These are phyloP conservation scores for Sebastes vulpes DNA, from an alignment of 2,797 vertebrate genomes.

Conservation along the genomic window DNA sequence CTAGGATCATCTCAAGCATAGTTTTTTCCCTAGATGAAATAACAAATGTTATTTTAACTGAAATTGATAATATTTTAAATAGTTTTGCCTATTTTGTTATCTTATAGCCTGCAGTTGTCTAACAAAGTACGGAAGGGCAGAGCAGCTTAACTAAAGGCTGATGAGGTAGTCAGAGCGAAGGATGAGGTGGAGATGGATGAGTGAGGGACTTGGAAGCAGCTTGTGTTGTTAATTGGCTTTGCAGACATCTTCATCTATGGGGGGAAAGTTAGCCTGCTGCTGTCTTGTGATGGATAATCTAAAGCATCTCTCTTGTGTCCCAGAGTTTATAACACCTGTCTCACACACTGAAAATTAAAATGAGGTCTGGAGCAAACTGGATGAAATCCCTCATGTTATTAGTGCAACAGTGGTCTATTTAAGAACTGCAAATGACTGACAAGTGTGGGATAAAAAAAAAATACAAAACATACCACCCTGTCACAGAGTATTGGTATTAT, in stretches of 20 bases:
- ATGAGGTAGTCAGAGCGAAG: neutral
- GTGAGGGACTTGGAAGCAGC: constrained; percentile 58
- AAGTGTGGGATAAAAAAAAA: neutral
- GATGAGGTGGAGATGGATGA: constrained; percentile 48
- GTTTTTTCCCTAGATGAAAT: accelerated
- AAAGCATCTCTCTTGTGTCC: neutral
- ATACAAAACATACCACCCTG: neutral
- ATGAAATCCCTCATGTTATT: neutral
- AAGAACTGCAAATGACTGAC: neutral
- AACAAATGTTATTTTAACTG: too few species aligned
- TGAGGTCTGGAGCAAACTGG: neutral
- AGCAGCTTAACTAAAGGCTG: constrained; percentile 19
- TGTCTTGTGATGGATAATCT: constrained; percentile 35
- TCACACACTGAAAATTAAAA: constrained; percentile 15
- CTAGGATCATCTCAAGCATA: too few species aligned
- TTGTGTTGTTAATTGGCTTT: constrained; percentile 64
- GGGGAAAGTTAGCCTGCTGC: constrained; percentile 9
- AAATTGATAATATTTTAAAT: too few species aligned
- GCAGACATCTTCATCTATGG: constrained; percentile 52
- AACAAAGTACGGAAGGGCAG: neutral
- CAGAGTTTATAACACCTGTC: constrained; percentile 37
- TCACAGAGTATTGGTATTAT: neutral
- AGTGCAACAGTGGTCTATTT: neutral
- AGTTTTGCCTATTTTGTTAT: too few species aligned
- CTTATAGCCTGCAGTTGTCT: too few species aligned